Evolutionary conservation across 2,888 invertebrate species (phyloP).

Genomic region (Phaonia tiefii): DNA sequence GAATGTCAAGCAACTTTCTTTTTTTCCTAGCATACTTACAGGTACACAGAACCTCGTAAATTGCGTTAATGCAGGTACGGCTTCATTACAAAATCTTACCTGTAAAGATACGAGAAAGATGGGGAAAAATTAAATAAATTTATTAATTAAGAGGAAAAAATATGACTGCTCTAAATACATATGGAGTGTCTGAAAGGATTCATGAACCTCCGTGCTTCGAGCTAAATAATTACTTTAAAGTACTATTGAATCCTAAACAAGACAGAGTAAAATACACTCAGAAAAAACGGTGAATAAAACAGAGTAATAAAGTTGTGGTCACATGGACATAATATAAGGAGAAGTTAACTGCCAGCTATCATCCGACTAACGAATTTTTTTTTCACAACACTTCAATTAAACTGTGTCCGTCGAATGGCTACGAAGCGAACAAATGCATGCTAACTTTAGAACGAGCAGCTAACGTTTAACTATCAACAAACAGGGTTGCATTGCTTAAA

Average conservation of each 20-base stretch:
- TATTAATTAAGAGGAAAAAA: constrained; percentile 64
- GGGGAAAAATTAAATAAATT: constrained; percentile 52
- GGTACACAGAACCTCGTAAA: not conserved
- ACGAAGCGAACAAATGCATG: no score
- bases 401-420: no score
- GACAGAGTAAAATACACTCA: no score
- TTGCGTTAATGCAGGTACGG: not conserved
- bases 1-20: not conserved
- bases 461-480: no score
- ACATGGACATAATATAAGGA: no score
- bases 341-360: no score
- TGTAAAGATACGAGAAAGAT: constrained; percentile 59
- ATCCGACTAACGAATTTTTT: no score
- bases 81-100: constrained; percentile 57
- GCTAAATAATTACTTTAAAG: constrained; percentile 20
- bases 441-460: no score
- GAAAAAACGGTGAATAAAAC: not conserved
- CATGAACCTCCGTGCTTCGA: not conserved
- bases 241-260: no score
- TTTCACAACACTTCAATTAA: no score
- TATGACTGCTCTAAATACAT: constrained; percentile 1
- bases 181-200: constrained; percentile 3
- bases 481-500: no score
- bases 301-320: no score
- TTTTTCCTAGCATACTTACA: constrained; percentile 18